Percentiles rank a stretch among this genome's conserved stretches.
Evolutionary conservation across 2,797 vertebrate species (phyloP).

Genomic region (Harpagifer antarcticus): DNA sequence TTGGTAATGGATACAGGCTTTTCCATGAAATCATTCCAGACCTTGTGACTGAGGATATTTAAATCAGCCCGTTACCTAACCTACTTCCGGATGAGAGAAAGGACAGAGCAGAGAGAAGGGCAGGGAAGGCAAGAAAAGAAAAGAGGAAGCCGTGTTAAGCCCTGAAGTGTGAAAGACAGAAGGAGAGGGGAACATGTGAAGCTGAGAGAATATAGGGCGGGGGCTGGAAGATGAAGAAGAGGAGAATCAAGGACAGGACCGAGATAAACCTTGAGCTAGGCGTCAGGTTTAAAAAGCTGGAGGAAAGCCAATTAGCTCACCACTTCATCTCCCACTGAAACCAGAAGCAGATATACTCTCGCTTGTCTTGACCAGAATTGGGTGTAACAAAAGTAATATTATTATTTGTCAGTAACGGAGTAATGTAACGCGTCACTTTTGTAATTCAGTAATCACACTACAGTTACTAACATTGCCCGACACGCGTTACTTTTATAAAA

Average conservation of each 20-base stretch:
- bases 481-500: too few relatives aligned
- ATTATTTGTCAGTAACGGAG: too few relatives aligned
- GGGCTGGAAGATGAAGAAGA: neutral
- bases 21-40: conserved; percentile 61
- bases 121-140: conserved; percentile 8
- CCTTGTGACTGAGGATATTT: conserved; percentile 45
- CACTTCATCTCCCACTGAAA: conserved; percentile 58
- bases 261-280: conserved; percentile 60
- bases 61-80: conserved; percentile 70
- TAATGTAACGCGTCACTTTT: too few relatives aligned
- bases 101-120: conserved; percentile 32
- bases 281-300: conserved; percentile 68
- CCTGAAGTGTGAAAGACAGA: neutral
- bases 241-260: conserved; percentile 37
- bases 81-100: conserved; percentile 25
- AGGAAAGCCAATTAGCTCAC: conserved; percentile 80
- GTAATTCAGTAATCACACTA: too few relatives aligned
- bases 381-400: too few relatives aligned
- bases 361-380: neutral
- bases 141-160: conserved; percentile 1
- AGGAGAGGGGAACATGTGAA: neutral
- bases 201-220: conserved; percentile 11
- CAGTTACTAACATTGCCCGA: too few relatives aligned
- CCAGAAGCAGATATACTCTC: conserved; percentile 40
- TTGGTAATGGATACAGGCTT: conserved; percentile 65